phyloP scores from a whole-genome alignment of 2,888 invertebrate species.

The Clitarchus hookeri region DNA sequence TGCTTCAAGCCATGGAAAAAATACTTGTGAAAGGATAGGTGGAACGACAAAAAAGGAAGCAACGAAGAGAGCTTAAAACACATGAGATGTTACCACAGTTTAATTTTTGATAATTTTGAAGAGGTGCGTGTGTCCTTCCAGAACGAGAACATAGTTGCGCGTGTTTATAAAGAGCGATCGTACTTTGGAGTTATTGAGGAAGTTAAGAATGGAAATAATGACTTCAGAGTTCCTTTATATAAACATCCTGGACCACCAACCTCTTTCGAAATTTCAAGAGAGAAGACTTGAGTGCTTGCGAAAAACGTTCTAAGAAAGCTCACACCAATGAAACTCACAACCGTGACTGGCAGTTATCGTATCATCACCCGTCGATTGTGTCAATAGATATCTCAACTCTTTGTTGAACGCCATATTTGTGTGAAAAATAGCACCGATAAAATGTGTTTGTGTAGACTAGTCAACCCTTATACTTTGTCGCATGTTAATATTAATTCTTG shows the following conservation, averaged over 20 bases:
- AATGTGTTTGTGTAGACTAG: too few relatives aligned
- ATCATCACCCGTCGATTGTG: background rate
- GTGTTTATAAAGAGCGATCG: background rate
- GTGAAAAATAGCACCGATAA: too few relatives aligned
- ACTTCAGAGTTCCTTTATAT: background rate
- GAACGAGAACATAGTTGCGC: background rate
- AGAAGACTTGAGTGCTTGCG: background rate
- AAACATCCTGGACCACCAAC: background rate
- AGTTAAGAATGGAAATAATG: background rate
- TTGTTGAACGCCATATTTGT: background rate
- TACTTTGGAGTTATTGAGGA: background rate
- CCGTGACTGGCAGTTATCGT: background rate
- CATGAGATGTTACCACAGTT: background rate
- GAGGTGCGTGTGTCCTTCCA: background rate
- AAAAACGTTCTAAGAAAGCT: background rate
- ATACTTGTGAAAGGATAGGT: background rate
- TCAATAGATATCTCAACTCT: background rate
- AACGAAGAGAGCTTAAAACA: background rate
- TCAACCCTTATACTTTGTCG: too few relatives aligned
- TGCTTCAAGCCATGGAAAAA: background rate
- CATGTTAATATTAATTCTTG: too few relatives aligned
- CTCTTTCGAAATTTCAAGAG: background rate
- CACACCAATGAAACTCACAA: background rate
- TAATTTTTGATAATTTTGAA: constrained; percentile 4
- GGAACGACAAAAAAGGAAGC: background rate